These are phyloP conservation scores for Ptychochromis oligacanthus DNA, from an alignment of 2,113 vertebrate species.

Conservation along the genomic window DNA sequence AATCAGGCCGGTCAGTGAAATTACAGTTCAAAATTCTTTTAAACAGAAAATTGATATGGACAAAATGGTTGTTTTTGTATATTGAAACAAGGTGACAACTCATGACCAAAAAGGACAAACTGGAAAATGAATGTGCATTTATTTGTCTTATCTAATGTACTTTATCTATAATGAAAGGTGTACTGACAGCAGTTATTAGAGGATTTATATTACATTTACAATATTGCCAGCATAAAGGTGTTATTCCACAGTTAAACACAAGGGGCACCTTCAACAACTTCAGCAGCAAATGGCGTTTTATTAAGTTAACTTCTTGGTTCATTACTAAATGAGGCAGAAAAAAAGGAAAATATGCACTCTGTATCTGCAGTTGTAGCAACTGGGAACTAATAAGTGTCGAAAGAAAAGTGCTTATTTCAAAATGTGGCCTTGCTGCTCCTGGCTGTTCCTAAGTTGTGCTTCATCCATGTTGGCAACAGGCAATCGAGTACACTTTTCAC, in stretches of 20 bases:
- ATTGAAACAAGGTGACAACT: constrained; percentile 1
- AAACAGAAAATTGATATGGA: neutral
- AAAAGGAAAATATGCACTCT: constrained; percentile 26
- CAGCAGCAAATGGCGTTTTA: constrained; percentile 49
- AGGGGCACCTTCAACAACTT: constrained; percentile 24
- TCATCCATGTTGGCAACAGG: constrained; percentile 74
- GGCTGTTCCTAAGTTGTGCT: constrained; percentile 82
- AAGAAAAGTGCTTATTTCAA: constrained; percentile 72
- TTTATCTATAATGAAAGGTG: constrained; percentile 7
- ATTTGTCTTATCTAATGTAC: constrained; percentile 45
- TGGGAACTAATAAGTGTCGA: constrained; percentile 42
- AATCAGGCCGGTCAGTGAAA: constrained; percentile 8
- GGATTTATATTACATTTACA: neutral
- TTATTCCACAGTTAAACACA: constrained; percentile 33
- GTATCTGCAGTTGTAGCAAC: constrained; percentile 31
- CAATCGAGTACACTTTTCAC: constrained; percentile 66
- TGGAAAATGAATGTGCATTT: constrained; percentile 26
- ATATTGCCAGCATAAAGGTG: constrained; percentile 2
- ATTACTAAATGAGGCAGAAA: constrained; percentile 36
- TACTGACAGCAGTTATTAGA: neutral
- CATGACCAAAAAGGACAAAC: constrained; percentile 23
- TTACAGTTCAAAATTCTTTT: neutral
- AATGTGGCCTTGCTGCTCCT: constrained; percentile 79
- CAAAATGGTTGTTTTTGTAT: neutral
- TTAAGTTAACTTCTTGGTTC: constrained; percentile 19